Percentiles rank a stretch among this genome's conserved stretches.
Conservation (phyloP, 1,140 invertebrate species). For the Euwallacea similis region DNA sequence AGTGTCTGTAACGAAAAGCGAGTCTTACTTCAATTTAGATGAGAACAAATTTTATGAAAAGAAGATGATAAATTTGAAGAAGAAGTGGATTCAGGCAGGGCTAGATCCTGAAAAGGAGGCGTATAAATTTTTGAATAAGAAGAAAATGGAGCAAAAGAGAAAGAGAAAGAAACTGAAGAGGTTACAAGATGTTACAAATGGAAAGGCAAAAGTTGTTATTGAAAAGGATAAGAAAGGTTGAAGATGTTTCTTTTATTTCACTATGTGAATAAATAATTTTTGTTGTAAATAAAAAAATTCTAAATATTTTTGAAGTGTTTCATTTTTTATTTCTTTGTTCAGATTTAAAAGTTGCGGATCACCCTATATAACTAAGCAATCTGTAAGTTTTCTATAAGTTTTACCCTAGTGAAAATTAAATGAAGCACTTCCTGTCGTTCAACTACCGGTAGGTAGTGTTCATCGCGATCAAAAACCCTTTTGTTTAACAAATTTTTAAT, state of each 20-base stretch:
- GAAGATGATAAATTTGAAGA: constrained; percentile 83
- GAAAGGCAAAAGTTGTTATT: too few species aligned
- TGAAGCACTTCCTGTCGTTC: too few species aligned
- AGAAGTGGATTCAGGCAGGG: constrained; percentile 83
- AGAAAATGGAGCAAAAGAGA: constrained; percentile 47
- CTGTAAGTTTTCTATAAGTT: too few species aligned
- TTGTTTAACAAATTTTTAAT: background rate
- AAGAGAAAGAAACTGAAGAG: constrained; percentile 26
- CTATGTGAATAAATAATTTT: too few species aligned
- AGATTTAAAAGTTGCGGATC: too few species aligned
- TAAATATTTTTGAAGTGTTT: too few species aligned
- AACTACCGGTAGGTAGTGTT: background rate
- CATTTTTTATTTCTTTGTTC: too few species aligned
- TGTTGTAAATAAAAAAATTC: too few species aligned
- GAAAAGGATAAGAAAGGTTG: too few species aligned
- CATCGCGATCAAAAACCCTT: background rate
- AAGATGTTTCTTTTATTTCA: too few species aligned
- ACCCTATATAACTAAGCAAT: too few species aligned
- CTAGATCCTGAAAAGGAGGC: constrained; percentile 79
- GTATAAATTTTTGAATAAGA: constrained; percentile 58
- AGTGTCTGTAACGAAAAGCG: constrained; percentile 85
- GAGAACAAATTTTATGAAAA: constrained; percentile 90
- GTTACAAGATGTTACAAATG: constrained; percentile 2
- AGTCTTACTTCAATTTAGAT: constrained; percentile 90
- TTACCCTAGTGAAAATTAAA: too few species aligned